Conservation (phyloP, 1,140 invertebrate genomes). For the Papilio polytes region DNA sequence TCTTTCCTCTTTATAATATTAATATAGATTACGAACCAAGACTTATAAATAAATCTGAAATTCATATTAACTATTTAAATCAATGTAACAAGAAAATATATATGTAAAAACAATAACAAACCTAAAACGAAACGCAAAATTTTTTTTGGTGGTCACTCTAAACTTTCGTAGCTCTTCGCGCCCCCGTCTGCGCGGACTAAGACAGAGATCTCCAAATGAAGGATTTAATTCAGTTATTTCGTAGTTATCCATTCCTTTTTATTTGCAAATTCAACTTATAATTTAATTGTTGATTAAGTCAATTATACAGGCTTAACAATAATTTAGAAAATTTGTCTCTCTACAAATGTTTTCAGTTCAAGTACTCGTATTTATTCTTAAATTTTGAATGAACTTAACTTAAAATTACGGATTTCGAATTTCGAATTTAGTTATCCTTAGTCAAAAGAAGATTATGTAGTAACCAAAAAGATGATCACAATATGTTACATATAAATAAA, state of each 20-base stretch:
- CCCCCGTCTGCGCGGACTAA: constrained; percentile 59
- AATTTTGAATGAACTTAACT: background rate
- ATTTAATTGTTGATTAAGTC: constrained; percentile 32
- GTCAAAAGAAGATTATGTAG: no score
- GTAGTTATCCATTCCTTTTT: constrained; percentile 48
- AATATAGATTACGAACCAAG: no score
- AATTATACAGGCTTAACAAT: constrained; percentile 34
- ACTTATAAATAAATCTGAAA: no score
- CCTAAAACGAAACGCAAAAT: no score
- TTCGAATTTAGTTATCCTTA: no score
- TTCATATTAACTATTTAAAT: no score
- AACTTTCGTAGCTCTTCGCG: constrained; percentile 50
- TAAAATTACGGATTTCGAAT: no score
- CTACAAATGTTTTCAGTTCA: background rate
- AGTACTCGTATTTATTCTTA: background rate
- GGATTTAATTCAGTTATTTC: constrained; percentile 73
- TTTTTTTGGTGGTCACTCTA: background rate
- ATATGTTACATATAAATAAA: no score
- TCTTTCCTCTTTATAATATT: no score
- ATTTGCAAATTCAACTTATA: constrained; percentile 34
- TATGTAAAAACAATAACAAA: no score
- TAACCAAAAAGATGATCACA: no score
- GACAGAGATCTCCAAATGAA: constrained; percentile 72
- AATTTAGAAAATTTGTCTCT: background rate
- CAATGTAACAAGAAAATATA: no score